Conservation (phyloP, 1,140 invertebrate genomes). For the Leptinotarsa lineolata region DNA sequence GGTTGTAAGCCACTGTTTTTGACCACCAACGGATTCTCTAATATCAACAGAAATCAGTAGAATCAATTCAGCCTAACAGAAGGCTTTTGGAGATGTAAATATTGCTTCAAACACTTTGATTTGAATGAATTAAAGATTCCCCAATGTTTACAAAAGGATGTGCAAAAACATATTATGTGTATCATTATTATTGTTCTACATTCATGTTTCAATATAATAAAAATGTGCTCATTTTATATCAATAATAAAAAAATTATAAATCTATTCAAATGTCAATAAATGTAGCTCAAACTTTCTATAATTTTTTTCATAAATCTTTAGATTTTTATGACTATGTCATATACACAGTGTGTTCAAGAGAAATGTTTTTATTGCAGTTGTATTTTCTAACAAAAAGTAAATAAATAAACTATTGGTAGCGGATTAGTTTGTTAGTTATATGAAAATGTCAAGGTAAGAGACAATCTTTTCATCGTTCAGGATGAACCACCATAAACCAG, state of each 20-base stretch:
- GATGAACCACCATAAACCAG: not conserved
- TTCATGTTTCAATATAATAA: slow-evolving; percentile 16
- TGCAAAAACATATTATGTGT: slow-evolving; percentile 14
- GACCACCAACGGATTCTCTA: not conserved
- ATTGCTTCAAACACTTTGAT: slow-evolving; percentile 25
- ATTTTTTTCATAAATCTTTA: slow-evolving; percentile 47
- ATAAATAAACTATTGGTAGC: not conserved
- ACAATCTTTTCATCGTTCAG: slow-evolving; percentile 32
- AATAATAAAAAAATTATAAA: slow-evolving; percentile 44
- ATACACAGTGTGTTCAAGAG: slow-evolving; percentile 47
- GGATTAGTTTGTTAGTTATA: not conserved
- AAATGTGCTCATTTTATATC: slow-evolving; percentile 56
- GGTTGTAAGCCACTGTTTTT: slow-evolving; percentile 27
- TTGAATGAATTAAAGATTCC: not conserved
- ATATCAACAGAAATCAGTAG: not conserved
- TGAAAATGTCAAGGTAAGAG: slow-evolving; percentile 32
- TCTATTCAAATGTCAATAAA: slow-evolving; percentile 55
- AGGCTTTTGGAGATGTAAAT: not conserved
- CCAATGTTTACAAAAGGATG: slow-evolving; percentile 1
- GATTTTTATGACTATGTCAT: slow-evolving; percentile 42
- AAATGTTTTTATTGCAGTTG: slow-evolving; percentile 39
- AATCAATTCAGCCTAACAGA: not conserved
- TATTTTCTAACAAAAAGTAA: slow-evolving; percentile 33
- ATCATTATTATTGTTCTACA: slow-evolving; percentile 17
- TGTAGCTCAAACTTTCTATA: slow-evolving; percentile 54